Evolutionary conservation across 2,888 invertebrate species (phyloP).

Genomic region (Brachylomia viminalis): DNA sequence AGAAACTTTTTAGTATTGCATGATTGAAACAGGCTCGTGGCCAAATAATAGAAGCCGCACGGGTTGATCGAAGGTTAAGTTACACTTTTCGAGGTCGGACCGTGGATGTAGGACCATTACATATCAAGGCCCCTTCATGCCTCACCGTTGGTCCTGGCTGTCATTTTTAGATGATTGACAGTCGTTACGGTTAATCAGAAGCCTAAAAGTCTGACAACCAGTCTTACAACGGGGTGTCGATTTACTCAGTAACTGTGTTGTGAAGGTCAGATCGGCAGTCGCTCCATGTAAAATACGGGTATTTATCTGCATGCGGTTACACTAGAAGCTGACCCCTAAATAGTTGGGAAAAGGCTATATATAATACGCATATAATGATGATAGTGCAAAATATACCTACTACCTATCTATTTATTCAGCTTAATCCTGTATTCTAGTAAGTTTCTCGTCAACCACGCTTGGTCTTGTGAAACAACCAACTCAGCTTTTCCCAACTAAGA

Average conservation of each 20-base stretch:
- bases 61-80: neutral
- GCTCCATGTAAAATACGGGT: neutral
- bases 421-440: neutral
- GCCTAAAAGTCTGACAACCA: neutral
- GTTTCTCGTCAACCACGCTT: neutral
- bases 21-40: neutral
- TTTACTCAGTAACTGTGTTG: neutral
- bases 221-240: too few species aligned
- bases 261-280: neutral
- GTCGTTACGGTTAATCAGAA: neutral
- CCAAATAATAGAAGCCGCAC: neutral
- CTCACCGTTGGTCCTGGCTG: neutral
- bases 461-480: neutral
- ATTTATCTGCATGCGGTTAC: neutral
- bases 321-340: neutral
- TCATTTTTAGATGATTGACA: neutral
- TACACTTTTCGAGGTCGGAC: neutral
- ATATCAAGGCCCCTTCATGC: neutral
- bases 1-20: neutral
- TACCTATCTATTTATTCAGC: neutral
- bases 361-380: neutral
- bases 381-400: neutral
- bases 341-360: neutral
- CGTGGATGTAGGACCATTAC: neutral
- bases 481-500: neutral